These are phyloP conservation scores for Callipepla californica DNA, from an alignment of 2,113 vertebrate species.

Conservation along the genomic window DNA sequence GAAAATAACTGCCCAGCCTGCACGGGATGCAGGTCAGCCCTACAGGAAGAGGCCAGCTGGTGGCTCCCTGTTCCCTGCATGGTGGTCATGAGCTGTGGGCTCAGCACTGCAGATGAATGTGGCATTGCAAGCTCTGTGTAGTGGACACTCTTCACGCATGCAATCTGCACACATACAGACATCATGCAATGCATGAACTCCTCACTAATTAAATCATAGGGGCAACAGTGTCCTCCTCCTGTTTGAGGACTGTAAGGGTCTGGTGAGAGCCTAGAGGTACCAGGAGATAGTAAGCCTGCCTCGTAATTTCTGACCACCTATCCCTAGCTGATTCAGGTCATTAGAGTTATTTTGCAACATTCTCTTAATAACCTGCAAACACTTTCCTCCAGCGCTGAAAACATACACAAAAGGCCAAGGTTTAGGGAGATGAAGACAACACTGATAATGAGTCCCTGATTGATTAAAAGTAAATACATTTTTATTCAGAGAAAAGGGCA, in stretches of 20 bases:
- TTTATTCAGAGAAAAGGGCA: slow-evolving; percentile 79
- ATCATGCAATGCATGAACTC: rapidly evolving
- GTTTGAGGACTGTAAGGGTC: background rate
- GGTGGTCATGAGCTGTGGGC: background rate
- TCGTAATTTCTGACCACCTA: slow-evolving; percentile 2
- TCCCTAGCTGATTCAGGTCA: slow-evolving; percentile 62
- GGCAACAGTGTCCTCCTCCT: background rate
- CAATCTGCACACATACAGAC: rapidly evolving
- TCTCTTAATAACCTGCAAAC: slow-evolving; percentile 72
- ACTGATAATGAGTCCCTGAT: slow-evolving; percentile 81
- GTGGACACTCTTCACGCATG: rapidly evolving
- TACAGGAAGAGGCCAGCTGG: rapidly evolving
- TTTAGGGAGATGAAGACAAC: slow-evolving; percentile 76
- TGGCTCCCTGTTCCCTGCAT: rapidly evolving
- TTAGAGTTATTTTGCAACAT: slow-evolving; percentile 69
- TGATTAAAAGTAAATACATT: slow-evolving; percentile 84
- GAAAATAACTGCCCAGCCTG: background rate
- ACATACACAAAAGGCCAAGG: slow-evolving; percentile 63
- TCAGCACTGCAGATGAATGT: background rate
- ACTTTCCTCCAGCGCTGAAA: slow-evolving; percentile 20
- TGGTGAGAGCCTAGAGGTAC: background rate
- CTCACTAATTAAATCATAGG: background rate
- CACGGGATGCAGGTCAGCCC: background rate
- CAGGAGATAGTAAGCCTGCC: background rate
- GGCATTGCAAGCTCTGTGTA: rapidly evolving